A percentile compares a stretch with the other conserved stretches of the same genome.
These are phyloP conservation scores for Ochotona princeps DNA, from an alignment of 2,113 vertebrate genomes.

Conservation along the genomic window DNA sequence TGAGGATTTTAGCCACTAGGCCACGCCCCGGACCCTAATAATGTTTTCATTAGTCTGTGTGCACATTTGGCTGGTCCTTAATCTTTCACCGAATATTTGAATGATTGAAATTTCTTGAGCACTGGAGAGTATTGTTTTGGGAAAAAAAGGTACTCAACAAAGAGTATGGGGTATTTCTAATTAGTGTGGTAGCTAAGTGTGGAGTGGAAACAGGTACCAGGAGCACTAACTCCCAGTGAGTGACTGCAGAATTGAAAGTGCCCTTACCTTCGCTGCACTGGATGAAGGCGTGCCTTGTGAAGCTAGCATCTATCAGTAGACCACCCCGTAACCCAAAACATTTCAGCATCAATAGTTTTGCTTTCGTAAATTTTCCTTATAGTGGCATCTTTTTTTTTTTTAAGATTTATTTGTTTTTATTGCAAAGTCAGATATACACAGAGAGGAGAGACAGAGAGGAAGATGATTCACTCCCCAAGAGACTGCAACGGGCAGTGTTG, in stretches of 20 bases:
- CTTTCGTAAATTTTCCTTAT: background rate
- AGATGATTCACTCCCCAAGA: no score
- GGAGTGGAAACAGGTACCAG: background rate
- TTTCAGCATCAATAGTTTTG: slow-evolving; percentile 4
- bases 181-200: slow-evolving; percentile 19
- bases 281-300: background rate
- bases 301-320: background rate
- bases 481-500: no score
- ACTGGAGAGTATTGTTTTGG: slow-evolving; percentile 9
- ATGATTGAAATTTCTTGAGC: slow-evolving; percentile 5
- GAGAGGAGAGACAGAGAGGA: no score
- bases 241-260: slow-evolving; percentile 4
- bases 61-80: background rate
- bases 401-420: slow-evolving; percentile 35
- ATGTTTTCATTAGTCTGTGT: background rate
- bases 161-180: background rate
- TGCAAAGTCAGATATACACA: no score
- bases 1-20: no score
- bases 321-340: background rate
- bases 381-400: background rate
- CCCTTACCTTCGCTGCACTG: background rate
- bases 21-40: no score
- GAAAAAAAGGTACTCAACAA: background rate
- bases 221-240: background rate
- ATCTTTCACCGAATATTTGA: slow-evolving; percentile 3